These are phyloP conservation scores for Amazona vittata DNA, from an alignment of 2,113 vertebrate species.

Conservation along the genomic window DNA sequence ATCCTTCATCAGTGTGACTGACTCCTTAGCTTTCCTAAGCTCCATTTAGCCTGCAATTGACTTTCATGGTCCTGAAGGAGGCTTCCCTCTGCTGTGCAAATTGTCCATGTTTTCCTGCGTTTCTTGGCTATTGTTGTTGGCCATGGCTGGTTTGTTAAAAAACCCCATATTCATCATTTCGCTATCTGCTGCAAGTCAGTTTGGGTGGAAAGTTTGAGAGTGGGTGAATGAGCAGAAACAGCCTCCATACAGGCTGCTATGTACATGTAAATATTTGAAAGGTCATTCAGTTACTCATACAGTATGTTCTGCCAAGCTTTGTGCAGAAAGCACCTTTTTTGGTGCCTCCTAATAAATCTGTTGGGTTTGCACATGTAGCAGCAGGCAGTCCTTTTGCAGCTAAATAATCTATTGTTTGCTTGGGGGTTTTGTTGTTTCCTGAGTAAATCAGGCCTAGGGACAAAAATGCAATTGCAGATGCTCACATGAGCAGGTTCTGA, in stretches of 20 bases:
- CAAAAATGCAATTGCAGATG: neutral
- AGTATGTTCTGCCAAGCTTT: constrained; percentile 57
- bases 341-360: constrained; percentile 22
- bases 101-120: neutral
- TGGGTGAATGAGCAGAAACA: neutral
- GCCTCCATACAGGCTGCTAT: neutral
- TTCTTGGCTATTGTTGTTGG: neutral
- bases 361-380: neutral
- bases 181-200: neutral
- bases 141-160: neutral
- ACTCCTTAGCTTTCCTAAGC: neutral
- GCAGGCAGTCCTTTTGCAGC: neutral
- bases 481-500: neutral
- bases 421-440: neutral
- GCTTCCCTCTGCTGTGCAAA: neutral
- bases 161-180: neutral
- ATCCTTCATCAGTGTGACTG: neutral
- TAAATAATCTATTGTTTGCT: neutral
- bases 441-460: neutral
- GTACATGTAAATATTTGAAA: neutral
- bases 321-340: neutral
- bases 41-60: neutral
- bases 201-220: neutral
- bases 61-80: fast-evolving
- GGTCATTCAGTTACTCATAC: constrained; percentile 32